Base-by-base conservation (phyloP, 1,140 invertebrate species). In the Leptoteleia sp. region DNA sequence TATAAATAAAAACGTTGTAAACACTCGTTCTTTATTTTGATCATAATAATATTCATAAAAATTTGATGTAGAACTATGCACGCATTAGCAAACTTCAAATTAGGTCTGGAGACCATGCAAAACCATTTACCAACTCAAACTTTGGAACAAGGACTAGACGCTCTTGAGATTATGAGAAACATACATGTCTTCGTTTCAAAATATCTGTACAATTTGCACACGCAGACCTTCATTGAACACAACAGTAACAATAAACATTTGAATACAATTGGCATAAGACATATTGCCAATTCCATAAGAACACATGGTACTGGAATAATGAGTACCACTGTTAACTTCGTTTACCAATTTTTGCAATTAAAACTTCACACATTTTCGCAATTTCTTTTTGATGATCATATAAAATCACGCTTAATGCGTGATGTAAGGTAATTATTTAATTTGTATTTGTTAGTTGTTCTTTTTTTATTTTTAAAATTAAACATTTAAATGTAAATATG, bases 261-360 rank as follows among this genome's bases (percentile, higher is more conserved):
- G 33, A 99, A 99, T 86, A 98, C 98, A 0, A 97, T 99, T 73
- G 97, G 96, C 61, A 99, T 99, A 61, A 91, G 93, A 5, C 98
- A 99, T 82, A 94, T 99, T 52, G 97, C 98, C 0, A 99, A 99
- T 91, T 99, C 98, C 0, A 97, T 99, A 71, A 92, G 98, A 82
- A 99, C 98, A 0, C 98, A 99, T 88, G 98, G 98, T 19, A 96
- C 95, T 15, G 98, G 98, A 1, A 97, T 99, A 48, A 97, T 99
- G 92, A 99, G 98, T 82, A 99, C 97, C 0, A 98, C 97, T 0
- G 95, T 99, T 0, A 99, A 99, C 86, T 98, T 97, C 86, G 97
- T 97, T 0, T 99, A 99, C 89, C 97, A 98, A 88, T 99, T 98
- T 89, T 90, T 99, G 37, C 92, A 95, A 64, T 94, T 97, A 62